Evolutionary conservation across 2,797 vertebrate genomes (phyloP).

Genomic region (Pseudochaenichthys georgianus): DNA sequence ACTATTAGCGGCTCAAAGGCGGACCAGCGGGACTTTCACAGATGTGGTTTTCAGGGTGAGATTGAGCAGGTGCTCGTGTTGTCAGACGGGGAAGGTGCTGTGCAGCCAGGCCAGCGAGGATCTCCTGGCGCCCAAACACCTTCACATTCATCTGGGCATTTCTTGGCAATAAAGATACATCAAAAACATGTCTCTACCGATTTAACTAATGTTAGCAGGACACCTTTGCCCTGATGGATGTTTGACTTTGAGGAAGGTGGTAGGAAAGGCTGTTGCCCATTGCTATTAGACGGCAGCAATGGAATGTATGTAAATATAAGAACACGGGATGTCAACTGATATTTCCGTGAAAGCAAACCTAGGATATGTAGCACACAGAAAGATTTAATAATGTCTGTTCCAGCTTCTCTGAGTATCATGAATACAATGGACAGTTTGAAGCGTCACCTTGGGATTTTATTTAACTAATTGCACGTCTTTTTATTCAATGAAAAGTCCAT

Average conservation of each 20-base stretch:
- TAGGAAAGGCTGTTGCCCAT: background rate
- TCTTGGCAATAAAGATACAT: too few species aligned
- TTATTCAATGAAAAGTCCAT: background rate
- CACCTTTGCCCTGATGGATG: background rate
- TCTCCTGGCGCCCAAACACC: too few species aligned
- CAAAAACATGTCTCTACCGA: too few species aligned
- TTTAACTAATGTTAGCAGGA: background rate
- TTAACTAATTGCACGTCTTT: background rate
- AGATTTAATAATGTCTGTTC: background rate
- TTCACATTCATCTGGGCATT: too few species aligned
- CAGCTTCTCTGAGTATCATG: background rate
- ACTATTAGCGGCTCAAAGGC: constrained; percentile 28
- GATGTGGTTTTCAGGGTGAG: constrained; percentile 43
- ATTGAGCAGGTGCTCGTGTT: constrained; percentile 50
- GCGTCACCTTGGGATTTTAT: background rate
- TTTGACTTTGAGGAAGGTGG: background rate
- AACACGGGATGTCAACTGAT: too few species aligned
- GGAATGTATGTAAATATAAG: too few species aligned
- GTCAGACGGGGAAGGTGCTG: constrained; percentile 37
- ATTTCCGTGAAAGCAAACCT: too few species aligned
- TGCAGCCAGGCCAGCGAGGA: constrained; percentile 33
- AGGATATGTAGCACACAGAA: too few species aligned
- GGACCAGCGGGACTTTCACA: constrained; percentile 36
- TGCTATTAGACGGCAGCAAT: too few species aligned
- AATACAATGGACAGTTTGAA: background rate